Percentiles rank a stretch among this genome's conserved stretches.
Evolutionary conservation across 2,797 vertebrate genomes (phyloP).

Genomic region (Odontamblyopus rebecca): DNA sequence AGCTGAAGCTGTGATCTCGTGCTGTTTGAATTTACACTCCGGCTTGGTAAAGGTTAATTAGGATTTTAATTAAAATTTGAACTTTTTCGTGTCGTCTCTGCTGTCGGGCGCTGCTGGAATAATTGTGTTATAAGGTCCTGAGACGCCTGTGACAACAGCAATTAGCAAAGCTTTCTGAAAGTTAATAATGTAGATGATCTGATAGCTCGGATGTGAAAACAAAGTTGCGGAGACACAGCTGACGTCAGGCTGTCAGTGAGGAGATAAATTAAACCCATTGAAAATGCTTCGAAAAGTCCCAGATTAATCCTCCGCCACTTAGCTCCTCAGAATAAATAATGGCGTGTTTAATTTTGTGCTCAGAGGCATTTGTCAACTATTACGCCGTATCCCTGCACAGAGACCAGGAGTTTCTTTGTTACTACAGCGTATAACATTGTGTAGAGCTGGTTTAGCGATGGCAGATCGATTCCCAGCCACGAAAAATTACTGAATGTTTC

Average conservation of each 20-base stretch:
- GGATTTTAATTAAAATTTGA: conserved; percentile 16
- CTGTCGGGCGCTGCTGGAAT: neutral
- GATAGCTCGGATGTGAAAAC: neutral
- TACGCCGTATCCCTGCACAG: neutral
- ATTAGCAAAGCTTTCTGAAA: conserved; percentile 10
- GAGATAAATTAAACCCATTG: neutral
- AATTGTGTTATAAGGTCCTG: conserved; percentile 10
- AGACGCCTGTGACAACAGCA: conserved; percentile 1
- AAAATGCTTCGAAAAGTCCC: neutral
- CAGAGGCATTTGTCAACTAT: neutral
- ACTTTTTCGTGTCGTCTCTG: neutral
- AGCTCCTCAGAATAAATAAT: neutral
- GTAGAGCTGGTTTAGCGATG: too few species aligned
- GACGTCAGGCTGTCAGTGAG: neutral
- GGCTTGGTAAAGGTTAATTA: conserved; percentile 12
- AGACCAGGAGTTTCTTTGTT: neutral
- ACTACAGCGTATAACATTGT: too few species aligned
- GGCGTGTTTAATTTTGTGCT: neutral
- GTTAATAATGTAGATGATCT: conserved; percentile 14
- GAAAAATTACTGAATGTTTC: neutral
- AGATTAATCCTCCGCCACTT: neutral
- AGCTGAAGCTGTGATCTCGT: neutral
- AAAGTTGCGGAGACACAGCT: neutral
- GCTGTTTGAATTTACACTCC: conserved; percentile 6
- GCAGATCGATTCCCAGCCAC: neutral